Evolutionary conservation across 1,140 invertebrate genomes (phyloP), one percentile per base, ranked within the genome.

Genomic region (Danaus melanippus): DNA sequence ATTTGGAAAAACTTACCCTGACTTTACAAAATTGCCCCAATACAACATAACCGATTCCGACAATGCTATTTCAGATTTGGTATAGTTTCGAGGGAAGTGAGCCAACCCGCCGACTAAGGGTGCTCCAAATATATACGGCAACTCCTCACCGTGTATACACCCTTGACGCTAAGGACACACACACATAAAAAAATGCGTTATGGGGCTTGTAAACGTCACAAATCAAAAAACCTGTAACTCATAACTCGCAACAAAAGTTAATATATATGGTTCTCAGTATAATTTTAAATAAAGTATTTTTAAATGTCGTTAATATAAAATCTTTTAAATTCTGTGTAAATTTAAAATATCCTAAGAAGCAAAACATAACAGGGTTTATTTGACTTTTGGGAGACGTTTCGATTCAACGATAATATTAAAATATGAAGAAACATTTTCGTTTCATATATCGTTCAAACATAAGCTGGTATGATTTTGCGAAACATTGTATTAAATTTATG

Each of bases 11-110:
- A 53, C 92, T 92, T 89, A 98, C 97, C 97, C 97, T 32, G 93
- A 95, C 80, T 95, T 94, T 2, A 95, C 95, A 77, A 99, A 99
- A 88, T 98, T 98, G 46, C 94, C 93, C 91, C 96, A 95, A 77
- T 97, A 97, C 45, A 93, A 91, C 90, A 98, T 97, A 48, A 96
- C 92, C 44, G 93, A 94, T 84, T 97, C 94, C 1, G 95, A 93
- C 2, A 98, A 88, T n/a, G 92, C 89, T 39, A 93, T 89, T 86
- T 98, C 97, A 5, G 92, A 89, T 74, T 93, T 93, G 2, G 93
- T 96, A 84, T 95, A 98, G 86, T 96, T 95, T 50, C 90, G 89
- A n/a, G 91, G 90, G 85, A 95, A 96, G 70, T 93, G 92, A 12
- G 92, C 90, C 47, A 95, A 83, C 2, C 92, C 92, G 1, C 91